Evolutionary conservation across 2,888 invertebrate genomes (phyloP), one percentile per base, ranked within the genome.

Genomic region (Lomographa bimaculata): DNA sequence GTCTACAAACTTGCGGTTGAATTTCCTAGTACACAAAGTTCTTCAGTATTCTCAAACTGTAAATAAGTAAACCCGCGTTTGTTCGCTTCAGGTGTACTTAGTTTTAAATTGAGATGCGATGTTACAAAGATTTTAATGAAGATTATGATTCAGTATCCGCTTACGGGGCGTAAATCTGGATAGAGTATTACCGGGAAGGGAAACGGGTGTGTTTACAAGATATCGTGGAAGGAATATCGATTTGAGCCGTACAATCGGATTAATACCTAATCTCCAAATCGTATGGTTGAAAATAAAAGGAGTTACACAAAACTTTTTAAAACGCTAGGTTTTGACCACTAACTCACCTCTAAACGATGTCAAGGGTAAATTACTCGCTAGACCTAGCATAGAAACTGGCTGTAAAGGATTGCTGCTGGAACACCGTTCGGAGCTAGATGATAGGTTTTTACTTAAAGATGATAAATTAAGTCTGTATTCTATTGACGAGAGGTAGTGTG

Each of bases 71-170:
- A 27, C 23, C 35, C 39, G 40, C 35, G n/a, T 43, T 35, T 43
- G 39, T 43, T 40, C 16, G 42, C 43, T 43, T 40, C 50, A 54
- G 54, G 47, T 56, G 53, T 26, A 37, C 28, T 46, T 25, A 30
- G 27, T 30, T 38, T 54, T 43, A 64, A 65, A 68, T 64, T 61
- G 54, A 65, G 59, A 58, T 57, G 35, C 38, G 42, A 43, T 51
- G 57, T 54, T 59, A 51, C 57, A 55, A 57, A 64, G 57, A 62
- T 64, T 67, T 58, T 61, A 66, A 63, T 63, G 67, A 63, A 57
- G 57, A 52, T 54, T 54, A 50, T 46, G 39, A 38, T 40, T 48
- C 29, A 16, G 48, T 46, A 47, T 53, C 44, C 41, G 48, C 39
- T 53, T 53, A 41, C 43, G 43, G 23, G 28, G 21, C 41, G 23